Evolutionary conservation across 2,888 invertebrate species (phyloP).

Genomic region (Drosophila siamana): DNA sequence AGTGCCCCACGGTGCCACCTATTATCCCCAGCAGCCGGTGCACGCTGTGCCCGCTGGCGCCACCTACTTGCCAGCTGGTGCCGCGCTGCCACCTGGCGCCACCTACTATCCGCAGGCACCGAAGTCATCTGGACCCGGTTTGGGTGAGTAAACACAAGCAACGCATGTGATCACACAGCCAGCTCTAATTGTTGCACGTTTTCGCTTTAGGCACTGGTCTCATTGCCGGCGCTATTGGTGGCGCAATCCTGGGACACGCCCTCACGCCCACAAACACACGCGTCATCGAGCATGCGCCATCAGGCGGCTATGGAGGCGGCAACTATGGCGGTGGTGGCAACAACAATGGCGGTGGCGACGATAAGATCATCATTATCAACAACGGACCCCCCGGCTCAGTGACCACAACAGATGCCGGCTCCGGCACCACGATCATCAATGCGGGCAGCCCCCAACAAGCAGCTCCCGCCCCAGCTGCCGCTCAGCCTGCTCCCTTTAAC

Average conservation of each 20-base stretch:
- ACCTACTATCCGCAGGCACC: slow-evolving; percentile 81
- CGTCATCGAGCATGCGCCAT: slow-evolving; percentile 63
- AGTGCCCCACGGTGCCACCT: slow-evolving; percentile 75
- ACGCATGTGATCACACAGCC: not conserved
- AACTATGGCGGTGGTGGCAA: slow-evolving; percentile 54
- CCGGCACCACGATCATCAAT: slow-evolving; percentile 80
- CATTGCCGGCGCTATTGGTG: slow-evolving; percentile 83
- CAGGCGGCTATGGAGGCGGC: slow-evolving; percentile 41
- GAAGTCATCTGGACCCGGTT: slow-evolving; percentile 79
- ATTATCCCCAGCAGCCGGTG: slow-evolving; percentile 65
- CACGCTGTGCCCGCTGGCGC: slow-evolving; percentile 77
- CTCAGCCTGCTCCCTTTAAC: slow-evolving; percentile 12
- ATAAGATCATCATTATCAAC: slow-evolving; percentile 84
- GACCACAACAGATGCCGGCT: slow-evolving; percentile 72
- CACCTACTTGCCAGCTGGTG: slow-evolving; percentile 68
- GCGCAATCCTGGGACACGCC: slow-evolving; percentile 82
- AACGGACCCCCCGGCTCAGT: slow-evolving; percentile 84
- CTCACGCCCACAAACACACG: slow-evolving; percentile 82
- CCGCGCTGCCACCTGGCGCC: slow-evolving; percentile 66
- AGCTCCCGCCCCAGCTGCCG: slow-evolving; percentile 13
- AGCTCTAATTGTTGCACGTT: not conserved
- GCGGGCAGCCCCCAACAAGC: slow-evolving; percentile 53
- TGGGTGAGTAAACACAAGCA: slow-evolving; percentile 69
- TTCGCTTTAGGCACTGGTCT: slow-evolving; percentile 80
- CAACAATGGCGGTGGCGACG: slow-evolving; percentile 66